A percentile compares a stretch with the other conserved stretches of the same genome.
phyloP scores from a whole-genome alignment of 53 echinoderm and acorn worm species.

The Echinometra lucunter region DNA sequence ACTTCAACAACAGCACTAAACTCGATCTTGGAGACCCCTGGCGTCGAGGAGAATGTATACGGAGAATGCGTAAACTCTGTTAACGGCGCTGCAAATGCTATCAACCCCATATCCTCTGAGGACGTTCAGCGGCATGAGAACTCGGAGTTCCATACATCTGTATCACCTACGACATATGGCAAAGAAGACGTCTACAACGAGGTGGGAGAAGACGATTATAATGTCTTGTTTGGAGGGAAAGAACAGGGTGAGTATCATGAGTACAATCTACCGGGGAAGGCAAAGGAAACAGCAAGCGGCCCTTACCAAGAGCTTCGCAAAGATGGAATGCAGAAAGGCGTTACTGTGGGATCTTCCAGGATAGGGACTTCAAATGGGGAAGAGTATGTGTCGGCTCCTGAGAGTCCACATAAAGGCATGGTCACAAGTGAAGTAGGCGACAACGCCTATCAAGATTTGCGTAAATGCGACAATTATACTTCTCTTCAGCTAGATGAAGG shows the following conservation, averaged over 20 bases:
- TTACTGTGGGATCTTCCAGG: background rate
- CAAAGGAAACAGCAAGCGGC: background rate
- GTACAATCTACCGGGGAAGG: background rate
- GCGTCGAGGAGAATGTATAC: background rate
- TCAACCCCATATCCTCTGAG: background rate
- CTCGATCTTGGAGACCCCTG: background rate
- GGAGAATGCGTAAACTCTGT: background rate
- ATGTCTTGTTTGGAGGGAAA: slow-evolving; percentile 19
- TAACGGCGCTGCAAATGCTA: background rate
- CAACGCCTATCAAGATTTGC: background rate
- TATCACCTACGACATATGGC: background rate
- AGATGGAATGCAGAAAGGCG: background rate
- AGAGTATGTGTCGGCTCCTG: background rate
- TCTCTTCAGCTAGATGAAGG: background rate
- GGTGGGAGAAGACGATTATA: background rate
- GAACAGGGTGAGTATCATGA: slow-evolving; percentile 29
- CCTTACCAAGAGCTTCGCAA: background rate
- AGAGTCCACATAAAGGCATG: background rate
- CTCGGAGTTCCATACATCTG: background rate
- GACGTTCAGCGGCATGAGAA: background rate
- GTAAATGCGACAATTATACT: background rate
- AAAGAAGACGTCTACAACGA: background rate
- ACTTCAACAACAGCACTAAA: background rate
- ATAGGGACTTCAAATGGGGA: background rate
- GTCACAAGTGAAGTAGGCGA: background rate